Percentiles rank a stretch among this genome's conserved stretches.
These are phyloP conservation scores for Apolygus lucorum DNA, from an alignment of 1,140 invertebrate species.

Conservation along the genomic window DNA sequence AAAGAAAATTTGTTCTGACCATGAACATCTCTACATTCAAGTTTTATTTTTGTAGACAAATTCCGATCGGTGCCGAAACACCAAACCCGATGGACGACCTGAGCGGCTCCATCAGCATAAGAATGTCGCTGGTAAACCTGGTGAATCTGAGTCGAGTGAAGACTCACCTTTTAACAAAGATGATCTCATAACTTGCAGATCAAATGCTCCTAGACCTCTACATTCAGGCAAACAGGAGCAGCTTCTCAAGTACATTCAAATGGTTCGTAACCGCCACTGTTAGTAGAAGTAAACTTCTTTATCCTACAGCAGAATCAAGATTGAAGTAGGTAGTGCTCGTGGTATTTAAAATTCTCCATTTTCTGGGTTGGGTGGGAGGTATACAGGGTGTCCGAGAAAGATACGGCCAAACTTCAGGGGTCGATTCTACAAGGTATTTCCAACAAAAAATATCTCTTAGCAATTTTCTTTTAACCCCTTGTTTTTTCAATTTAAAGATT, in stretches of 20 bases:
- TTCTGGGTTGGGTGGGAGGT: too few relatives aligned
- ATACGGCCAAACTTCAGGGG: too few relatives aligned
- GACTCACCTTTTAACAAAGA: constrained; percentile 21
- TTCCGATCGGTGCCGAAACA: not conserved
- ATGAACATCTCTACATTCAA: not conserved
- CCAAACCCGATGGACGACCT: not conserved
- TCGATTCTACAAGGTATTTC: too few relatives aligned
- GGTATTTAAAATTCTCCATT: too few relatives aligned
- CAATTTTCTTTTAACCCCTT: too few relatives aligned
- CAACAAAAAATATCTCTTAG: too few relatives aligned
- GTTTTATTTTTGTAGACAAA: not conserved
- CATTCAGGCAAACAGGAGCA: constrained; percentile 14
- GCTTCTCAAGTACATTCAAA: constrained; percentile 26
- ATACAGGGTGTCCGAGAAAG: too few relatives aligned
- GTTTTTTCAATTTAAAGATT: too few relatives aligned
- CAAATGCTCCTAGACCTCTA: not conserved
- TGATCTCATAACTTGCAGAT: not conserved
- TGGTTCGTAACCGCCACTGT: too few relatives aligned
- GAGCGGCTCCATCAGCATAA: not conserved
- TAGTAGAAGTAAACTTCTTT: too few relatives aligned
- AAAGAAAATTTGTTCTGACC: not conserved
- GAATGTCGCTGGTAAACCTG: not conserved
- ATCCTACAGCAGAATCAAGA: too few relatives aligned
- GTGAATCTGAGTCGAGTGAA: constrained; percentile 1
- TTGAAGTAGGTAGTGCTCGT: too few relatives aligned